Percentiles rank a stretch among this genome's conserved stretches.
These are phyloP conservation scores for Oxyura jamaicensis DNA, from an alignment of 2,113 vertebrate species.

Conservation along the genomic window DNA sequence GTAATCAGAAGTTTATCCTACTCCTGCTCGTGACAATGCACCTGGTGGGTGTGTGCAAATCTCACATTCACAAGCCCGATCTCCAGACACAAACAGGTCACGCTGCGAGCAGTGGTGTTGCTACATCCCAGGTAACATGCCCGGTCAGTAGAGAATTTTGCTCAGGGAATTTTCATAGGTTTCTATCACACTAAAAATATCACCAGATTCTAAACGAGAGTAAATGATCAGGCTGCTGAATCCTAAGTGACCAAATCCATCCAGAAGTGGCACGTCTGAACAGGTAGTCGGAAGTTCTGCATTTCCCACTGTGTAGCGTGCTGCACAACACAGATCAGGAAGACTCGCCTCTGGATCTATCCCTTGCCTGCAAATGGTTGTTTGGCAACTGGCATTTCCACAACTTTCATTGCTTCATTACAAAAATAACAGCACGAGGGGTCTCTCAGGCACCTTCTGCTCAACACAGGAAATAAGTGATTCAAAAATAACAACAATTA, in stretches of 20 bases:
- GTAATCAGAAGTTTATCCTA: neutral
- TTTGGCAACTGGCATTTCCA: neutral
- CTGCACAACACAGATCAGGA: neutral
- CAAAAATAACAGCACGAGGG: neutral
- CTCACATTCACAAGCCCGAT: neutral
- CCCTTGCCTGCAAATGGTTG: neutral
- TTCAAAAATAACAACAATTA: conserved; percentile 70
- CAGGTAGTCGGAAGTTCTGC: neutral
- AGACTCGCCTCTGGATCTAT: neutral
- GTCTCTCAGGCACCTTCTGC: neutral
- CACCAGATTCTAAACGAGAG: neutral
- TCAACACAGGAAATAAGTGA: conserved; percentile 22
- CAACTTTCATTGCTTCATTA: neutral
- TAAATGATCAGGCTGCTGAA: neutral
- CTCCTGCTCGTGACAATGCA: too few species aligned
- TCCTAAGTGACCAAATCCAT: neutral
- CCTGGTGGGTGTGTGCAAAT: too few species aligned
- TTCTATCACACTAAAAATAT: neutral
- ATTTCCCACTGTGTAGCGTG: neutral
- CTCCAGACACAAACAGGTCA: neutral
- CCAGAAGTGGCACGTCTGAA: neutral
- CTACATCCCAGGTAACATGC: neutral
- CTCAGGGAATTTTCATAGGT: neutral
- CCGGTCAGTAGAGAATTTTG: neutral
- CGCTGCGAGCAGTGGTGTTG: accelerated